Evolutionary conservation across 2,888 invertebrate species (phyloP).

Genomic region (Dynastes maya): DNA sequence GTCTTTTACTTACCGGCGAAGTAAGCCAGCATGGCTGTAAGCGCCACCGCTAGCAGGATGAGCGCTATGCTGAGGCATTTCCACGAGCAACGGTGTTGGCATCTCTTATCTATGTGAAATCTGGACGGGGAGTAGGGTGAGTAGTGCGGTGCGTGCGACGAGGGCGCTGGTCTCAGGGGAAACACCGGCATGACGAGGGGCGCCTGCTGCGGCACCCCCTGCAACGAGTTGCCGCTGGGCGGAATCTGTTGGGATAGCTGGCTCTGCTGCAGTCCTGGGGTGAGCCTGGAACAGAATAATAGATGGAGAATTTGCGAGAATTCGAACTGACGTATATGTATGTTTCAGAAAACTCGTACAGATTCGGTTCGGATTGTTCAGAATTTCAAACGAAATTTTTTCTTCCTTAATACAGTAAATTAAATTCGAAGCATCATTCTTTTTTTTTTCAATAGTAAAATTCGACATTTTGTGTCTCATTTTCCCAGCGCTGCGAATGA

Average conservation of each 20-base stretch:
- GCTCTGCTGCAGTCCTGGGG: conserved; percentile 71
- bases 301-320: neutral
- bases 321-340: no score
- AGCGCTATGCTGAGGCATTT: conserved; percentile 95
- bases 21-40: conserved; percentile 95
- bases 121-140: conserved; percentile 93
- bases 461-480: no score
- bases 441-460: no score
- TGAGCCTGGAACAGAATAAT: conserved; percentile 70
- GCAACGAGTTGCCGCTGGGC: conserved; percentile 78
- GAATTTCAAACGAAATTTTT: no score
- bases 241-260: conserved; percentile 75
- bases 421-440: no score
- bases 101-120: conserved; percentile 95
- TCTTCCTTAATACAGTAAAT: no score
- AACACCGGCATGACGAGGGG: conserved; percentile 92
- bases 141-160: conserved; percentile 83
- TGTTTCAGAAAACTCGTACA: no score
- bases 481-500: no score
- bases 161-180: conserved; percentile 79
- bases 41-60: conserved; percentile 90
- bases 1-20: conserved; percentile 84
- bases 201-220: conserved; percentile 77
- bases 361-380: no score
- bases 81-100: conserved; percentile 96